phyloP scores from a whole-genome alignment of 2,113 vertebrate species.

The Bufo gargarizans region DNA sequence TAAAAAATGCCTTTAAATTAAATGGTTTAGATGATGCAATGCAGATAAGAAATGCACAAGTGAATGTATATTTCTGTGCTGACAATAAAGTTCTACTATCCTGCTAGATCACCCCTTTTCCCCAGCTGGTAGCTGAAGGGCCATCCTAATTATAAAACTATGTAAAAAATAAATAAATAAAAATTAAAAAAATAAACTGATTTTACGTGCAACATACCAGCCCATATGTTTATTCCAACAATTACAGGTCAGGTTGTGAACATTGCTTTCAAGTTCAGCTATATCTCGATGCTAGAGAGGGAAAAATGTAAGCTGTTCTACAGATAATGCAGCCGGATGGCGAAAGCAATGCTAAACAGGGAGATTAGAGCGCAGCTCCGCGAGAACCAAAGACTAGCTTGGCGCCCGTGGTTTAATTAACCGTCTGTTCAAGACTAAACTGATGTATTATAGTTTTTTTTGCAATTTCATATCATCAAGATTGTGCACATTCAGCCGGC shows the following conservation, averaged over 20 bases:
- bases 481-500: slow-evolving; percentile 18
- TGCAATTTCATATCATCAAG: not conserved
- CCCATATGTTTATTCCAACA: not conserved
- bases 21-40: too few species aligned
- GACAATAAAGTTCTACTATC: too few species aligned
- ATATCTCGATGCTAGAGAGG: not conserved
- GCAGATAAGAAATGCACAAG: too few species aligned
- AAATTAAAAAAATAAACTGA: too few species aligned
- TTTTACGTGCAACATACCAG: not conserved
- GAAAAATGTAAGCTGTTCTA: not conserved
- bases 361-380: not conserved
- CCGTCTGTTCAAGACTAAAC: slow-evolving; percentile 9
- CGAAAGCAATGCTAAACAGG: not conserved
- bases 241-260: not conserved
- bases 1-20: too few species aligned
- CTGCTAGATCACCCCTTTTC: too few species aligned
- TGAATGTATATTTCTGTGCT: too few species aligned
- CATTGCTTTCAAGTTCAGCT: not conserved
- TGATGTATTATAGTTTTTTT: not conserved
- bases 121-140: too few species aligned
- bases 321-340: not conserved
- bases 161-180: not conserved
- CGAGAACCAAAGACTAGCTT: not conserved
- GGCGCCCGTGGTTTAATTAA: slow-evolving; percentile 28
- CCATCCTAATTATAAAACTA: too few species aligned